Base-by-base conservation (phyloP, 2,113 vertebrate species). In the Butorides virescens region DNA sequence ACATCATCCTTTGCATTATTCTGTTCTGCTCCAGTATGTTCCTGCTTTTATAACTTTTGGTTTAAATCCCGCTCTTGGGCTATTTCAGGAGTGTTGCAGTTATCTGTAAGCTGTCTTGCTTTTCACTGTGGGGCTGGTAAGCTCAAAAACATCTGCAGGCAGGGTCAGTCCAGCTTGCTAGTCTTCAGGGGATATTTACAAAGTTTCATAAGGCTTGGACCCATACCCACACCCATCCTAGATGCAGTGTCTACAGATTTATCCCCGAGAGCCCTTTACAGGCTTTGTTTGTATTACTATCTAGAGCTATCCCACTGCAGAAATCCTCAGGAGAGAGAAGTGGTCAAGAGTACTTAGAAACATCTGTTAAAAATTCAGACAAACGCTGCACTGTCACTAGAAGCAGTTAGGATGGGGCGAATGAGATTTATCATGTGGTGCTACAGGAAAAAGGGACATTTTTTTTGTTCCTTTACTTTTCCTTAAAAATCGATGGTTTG, bases 161-260 rank as follows among this genome's bases (percentile, higher is more conserved):
- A 95, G 90, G 79, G 94, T 93, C 96, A 82, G 85, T 96, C 95
- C 96, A 96, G 93, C 80, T 95, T 72, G 85, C 68, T 96, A 55
- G 88, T 93, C 96, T 97, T 92, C 13, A 58, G 97, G 92, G 97
- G 86, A 95, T 96, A 97, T 94, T 96, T 95, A 76, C 50, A 34
- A 72, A 94, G 85, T 97, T 97, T 97, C 96, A 95, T 97, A 97
- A 96, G 93, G 92, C 95, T 97, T 97, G 96, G 97, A 97, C 93
- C 93, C 83, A 92, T 96, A 95, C 88, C 96, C 95, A 97, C 92
- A 96, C 95, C 95, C 96, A 93, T 93, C 78, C 67, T 92, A 82
- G 79, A 94, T 94, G 85, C 96, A 89, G 91, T n/a, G 86, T 95
- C 95, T 97, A 92, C 92, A 94, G 89, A 92, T 92, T 96, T 93